A percentile compares a stretch with the other conserved stretches of the same genome.
Evolutionary conservation across 1,140 invertebrate species (phyloP).

Genomic region (Drosophila pandora): DNA sequence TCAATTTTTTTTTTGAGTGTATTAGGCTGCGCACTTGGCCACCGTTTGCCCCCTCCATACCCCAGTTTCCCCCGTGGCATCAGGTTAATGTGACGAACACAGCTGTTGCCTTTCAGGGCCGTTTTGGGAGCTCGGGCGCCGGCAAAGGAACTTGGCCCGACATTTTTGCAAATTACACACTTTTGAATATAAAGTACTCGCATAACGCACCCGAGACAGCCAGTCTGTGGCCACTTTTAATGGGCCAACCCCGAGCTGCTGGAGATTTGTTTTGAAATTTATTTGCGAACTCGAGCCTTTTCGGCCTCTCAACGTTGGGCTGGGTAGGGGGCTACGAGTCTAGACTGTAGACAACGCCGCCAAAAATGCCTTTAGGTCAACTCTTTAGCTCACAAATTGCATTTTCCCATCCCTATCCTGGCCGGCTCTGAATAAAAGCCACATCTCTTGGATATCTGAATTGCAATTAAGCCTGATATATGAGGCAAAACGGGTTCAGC

Average conservation of each 20-base stretch:
- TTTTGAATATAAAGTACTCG: conserved; percentile 80
- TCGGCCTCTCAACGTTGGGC: too few species aligned
- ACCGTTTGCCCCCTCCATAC: background rate
- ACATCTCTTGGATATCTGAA: conserved; percentile 12
- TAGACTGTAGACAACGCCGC: conserved; percentile 19
- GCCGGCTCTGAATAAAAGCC: background rate
- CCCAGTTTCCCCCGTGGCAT: conserved; percentile 24
- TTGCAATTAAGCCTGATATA: conserved; percentile 59
- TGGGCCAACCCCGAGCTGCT: conserved; percentile 18
- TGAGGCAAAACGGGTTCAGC: conserved; percentile 42
- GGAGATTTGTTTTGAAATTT: conserved; percentile 33
- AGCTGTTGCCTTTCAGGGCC: conserved; percentile 51
- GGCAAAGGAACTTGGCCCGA: conserved; percentile 20
- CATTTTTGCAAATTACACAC: conserved; percentile 78
- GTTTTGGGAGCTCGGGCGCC: conserved; percentile 4
- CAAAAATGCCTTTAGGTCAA: conserved; percentile 32
- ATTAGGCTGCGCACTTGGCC: conserved; percentile 11
- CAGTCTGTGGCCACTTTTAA: conserved; percentile 61
- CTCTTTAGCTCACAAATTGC: conserved; percentile 47
- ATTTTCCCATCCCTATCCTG: conserved; percentile 3
- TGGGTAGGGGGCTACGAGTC: background rate
- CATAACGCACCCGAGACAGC: conserved; percentile 64
- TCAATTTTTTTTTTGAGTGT: background rate
- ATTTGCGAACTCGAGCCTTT: background rate
- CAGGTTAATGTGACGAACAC: conserved; percentile 75